A percentile compares a stretch with the other conserved stretches of the same genome.
These are phyloP conservation scores for Pagrus major DNA, from an alignment of 2,113 vertebrate genomes.

Conservation along the genomic window DNA sequence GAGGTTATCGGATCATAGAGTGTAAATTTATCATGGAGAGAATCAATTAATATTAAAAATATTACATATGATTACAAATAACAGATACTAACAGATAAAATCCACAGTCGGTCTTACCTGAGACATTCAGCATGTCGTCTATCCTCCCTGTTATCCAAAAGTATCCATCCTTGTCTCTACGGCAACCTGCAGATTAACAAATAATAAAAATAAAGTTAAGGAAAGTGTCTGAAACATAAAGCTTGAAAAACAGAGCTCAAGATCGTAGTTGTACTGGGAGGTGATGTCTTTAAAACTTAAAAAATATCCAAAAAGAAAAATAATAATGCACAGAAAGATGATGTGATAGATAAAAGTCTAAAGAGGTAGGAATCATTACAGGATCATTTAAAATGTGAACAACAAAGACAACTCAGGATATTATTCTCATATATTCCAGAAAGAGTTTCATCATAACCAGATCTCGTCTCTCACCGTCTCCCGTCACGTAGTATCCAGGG, in stretches of 20 bases:
- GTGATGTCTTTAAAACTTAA: too few species aligned
- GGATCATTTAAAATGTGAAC: background rate
- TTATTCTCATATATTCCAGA: background rate
- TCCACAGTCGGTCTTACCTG: slow-evolving; percentile 84
- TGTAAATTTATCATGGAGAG: too few species aligned
- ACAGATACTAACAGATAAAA: too few species aligned
- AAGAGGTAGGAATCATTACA: background rate
- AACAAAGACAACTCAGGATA: too few species aligned
- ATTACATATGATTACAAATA: too few species aligned
- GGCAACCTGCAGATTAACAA: slow-evolving; percentile 86
- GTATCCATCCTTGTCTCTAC: slow-evolving; percentile 95
- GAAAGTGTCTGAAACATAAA: too few species aligned
- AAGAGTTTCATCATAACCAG: background rate
- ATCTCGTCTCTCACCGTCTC: slow-evolving; percentile 88
- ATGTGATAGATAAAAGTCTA: background rate
- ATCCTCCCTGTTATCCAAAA: slow-evolving; percentile 99
- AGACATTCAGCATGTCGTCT: slow-evolving; percentile 98
- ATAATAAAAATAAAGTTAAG: background rate
- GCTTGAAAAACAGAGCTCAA: too few species aligned
- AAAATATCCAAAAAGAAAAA: too few species aligned
- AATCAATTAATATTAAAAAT: too few species aligned
- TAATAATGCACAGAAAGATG: too few species aligned
- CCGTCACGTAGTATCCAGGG: slow-evolving; percentile 96
- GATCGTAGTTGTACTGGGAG: too few species aligned
- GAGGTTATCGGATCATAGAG: background rate